These are phyloP conservation scores for Oryctes rhinoceros DNA, from an alignment of 1,140 invertebrate genomes.

Conservation along the genomic window DNA sequence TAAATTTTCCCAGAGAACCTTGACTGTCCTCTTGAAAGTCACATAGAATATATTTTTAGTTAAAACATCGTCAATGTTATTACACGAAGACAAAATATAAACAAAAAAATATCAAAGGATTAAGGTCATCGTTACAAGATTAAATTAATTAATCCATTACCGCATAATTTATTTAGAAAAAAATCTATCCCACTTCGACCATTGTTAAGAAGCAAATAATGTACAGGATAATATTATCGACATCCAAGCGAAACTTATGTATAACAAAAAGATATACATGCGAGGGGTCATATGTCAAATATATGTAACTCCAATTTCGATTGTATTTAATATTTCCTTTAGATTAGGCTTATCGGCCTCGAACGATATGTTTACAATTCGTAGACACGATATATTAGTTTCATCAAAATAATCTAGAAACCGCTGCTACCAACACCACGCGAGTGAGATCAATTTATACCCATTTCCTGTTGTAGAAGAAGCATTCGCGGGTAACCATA, in stretches of 20 bases:
- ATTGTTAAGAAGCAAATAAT: neutral
- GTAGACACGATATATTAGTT: neutral
- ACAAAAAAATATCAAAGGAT: no score
- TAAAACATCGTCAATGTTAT: no score
- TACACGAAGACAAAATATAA: no score
- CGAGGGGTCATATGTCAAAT: neutral
- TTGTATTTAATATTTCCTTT: neutral
- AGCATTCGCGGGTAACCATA: no score
- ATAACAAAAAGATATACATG: neutral
- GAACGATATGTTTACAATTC: neutral
- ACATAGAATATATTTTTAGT: no score
- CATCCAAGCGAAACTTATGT: neutral
- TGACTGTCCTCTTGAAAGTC: no score
- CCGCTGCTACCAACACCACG: neutral
- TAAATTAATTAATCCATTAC: no score
- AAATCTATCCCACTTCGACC: neutral
- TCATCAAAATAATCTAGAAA: conserved; percentile 11
- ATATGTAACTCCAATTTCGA: neutral
- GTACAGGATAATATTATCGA: neutral
- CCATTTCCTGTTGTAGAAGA: neutral
- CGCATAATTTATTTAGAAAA: no score
- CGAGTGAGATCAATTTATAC: neutral
- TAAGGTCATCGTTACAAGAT: no score
- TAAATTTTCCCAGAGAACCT: no score
- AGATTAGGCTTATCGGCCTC: neutral